Evolutionary conservation across 2,797 vertebrate genomes (phyloP), one percentile per base, ranked within the genome.

Genomic region (Myoxocephalus aenaeus): DNA sequence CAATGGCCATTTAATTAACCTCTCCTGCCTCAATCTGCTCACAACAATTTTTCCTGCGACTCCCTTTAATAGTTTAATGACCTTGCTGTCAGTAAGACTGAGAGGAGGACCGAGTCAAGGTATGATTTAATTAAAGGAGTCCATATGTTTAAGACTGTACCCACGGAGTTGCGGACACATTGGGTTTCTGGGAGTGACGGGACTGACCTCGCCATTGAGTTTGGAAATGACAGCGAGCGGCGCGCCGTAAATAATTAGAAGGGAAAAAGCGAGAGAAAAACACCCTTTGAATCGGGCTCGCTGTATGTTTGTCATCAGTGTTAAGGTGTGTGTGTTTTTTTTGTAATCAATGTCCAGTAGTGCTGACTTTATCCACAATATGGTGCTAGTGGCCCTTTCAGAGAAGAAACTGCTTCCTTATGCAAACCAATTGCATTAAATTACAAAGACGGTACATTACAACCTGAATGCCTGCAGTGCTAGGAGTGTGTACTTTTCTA

Each of bases 1-100:
- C 90, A 94, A 92, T 93, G 87, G 91, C 86, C 90, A 92, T 93
- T 95, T 95, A 96, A 95, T 96, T 96, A 95, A 95, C 95, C 94
- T 95, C 88, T 89, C 89, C 87, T 89, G 93, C 92, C 89, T 93
- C 90, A 93, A 90, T 94, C 93, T 93, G 92, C 93, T 92, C 92
- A 83, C 91, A 92, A 94, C 93, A 93, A 90, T 95, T 93, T 54
- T 95, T 94, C 90, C 84, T 74, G 87, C 89, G 92, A 94, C 94
- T 95, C 87, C 80, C 86, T 93, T 95, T 94, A 95, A 95, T 95
- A 93, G 92, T 95, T 94, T 92, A 94, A 94, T 90, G 94, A 95
- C 94, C 95, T 95, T 93, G 93, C 93, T 90, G 92, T 94, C 93
- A 92, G 93, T 94, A 94, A 93, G 91, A 95, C 92, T 93, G 93